These are phyloP conservation scores for Actinostola sp. DNA, from an alignment of 92 coral and sea anemone genomes.

Conservation along the genomic window DNA sequence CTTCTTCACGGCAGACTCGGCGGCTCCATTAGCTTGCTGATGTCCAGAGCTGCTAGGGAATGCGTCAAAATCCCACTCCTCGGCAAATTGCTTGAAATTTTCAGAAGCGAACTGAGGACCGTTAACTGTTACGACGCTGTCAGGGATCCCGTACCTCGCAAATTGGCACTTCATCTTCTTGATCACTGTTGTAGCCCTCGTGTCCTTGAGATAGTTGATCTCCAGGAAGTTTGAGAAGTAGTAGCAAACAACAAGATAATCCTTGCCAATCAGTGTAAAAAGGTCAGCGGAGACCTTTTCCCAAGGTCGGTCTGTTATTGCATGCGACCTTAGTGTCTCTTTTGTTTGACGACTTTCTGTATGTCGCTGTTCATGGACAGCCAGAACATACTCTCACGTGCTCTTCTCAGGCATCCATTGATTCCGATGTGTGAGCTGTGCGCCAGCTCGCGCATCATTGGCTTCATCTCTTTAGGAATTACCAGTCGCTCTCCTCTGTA, in stretches of 20 bases:
- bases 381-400: constrained; percentile 43
- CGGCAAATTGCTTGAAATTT: too few relatives aligned
- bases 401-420: constrained; percentile 39
- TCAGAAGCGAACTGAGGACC: too few relatives aligned
- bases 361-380: constrained; percentile 18
- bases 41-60: too few relatives aligned
- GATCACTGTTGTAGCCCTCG: constrained; percentile 17
- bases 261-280: constrained; percentile 31
- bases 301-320: constrained; percentile 41
- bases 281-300: constrained; percentile 32
- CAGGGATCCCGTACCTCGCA: too few relatives aligned
- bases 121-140: too few relatives aligned
- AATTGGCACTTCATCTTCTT: too few relatives aligned
- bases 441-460: constrained; percentile 22
- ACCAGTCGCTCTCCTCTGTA: constrained; percentile 42
- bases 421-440: constrained; percentile 38
- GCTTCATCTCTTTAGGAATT: constrained; percentile 32
- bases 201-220: constrained; percentile 18
- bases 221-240: constrained; percentile 28
- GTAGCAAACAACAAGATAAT: constrained; percentile 25
- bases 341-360: constrained; percentile 18
- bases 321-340: constrained; percentile 43
- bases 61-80: too few relatives aligned
- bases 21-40: too few relatives aligned
- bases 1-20: too few relatives aligned